Percentiles rank a stretch among this genome's conserved stretches.
Evolutionary conservation across 2,113 vertebrate genomes (phyloP).

Genomic region (Grallaria varia): DNA sequence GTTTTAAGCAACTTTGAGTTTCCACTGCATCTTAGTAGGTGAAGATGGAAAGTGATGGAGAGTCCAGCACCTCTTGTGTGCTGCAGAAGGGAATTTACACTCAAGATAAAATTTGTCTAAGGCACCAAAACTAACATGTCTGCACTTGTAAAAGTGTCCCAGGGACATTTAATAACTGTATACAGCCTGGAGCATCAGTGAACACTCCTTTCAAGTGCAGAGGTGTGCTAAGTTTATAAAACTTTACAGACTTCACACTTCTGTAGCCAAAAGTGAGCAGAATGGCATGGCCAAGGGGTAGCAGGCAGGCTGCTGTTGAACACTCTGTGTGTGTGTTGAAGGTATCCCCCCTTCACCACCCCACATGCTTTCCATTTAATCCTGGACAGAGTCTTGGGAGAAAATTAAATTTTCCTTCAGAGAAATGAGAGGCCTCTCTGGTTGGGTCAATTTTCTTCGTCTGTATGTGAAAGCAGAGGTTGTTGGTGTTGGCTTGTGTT

Average conservation of each 20-base stretch:
- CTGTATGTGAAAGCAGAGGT: not conserved
- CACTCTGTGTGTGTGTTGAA: not conserved
- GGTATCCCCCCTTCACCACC: not conserved
- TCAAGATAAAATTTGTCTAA: not conserved
- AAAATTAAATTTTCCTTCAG: not conserved
- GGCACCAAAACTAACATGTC: not conserved
- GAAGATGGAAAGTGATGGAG: not conserved
- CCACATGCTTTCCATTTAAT: slow-evolving; percentile 20
- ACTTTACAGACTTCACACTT: not conserved
- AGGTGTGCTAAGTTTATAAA: not conserved
- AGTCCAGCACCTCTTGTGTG: not conserved
- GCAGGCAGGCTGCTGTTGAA: not conserved
- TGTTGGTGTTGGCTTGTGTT: not conserved
- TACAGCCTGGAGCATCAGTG: not conserved
- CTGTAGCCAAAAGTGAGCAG: not conserved
- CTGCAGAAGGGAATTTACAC: not conserved
- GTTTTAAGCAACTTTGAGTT: not conserved
- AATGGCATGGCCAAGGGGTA: not conserved
- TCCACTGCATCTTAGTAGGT: not conserved
- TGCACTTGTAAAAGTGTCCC: not conserved
- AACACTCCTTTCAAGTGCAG: not conserved
- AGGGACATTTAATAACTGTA: not conserved
- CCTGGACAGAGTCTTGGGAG: not conserved
- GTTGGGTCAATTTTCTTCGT: not conserved
- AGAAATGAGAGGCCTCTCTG: not conserved